Evolutionary conservation across 1,140 invertebrate genomes (phyloP).

Genomic region (Asbolus verrucosus): DNA sequence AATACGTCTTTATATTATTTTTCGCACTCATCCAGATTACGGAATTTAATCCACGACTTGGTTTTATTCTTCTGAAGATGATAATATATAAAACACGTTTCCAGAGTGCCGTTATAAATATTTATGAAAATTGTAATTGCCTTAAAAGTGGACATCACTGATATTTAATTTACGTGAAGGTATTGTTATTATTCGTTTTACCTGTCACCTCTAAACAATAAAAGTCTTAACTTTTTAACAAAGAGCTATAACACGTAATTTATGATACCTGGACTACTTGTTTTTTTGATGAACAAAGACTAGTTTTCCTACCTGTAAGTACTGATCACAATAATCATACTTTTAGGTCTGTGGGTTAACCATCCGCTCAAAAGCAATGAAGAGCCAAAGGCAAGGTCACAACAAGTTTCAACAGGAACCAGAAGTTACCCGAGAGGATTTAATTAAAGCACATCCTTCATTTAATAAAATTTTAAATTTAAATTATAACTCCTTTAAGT

Average conservation of each 20-base stretch:
- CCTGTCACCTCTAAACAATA: neutral
- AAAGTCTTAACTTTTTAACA: slow-evolving; percentile 34
- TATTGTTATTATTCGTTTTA: slow-evolving; percentile 4
- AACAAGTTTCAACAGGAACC: slow-evolving; percentile 25
- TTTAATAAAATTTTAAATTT: too few relatives aligned
- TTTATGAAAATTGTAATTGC: slow-evolving; percentile 16
- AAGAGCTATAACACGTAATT: slow-evolving; percentile 17
- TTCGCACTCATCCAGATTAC: too few relatives aligned
- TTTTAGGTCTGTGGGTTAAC: slow-evolving; percentile 25
- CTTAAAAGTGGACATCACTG: neutral
- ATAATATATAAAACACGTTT: too few relatives aligned
- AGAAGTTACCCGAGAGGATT: neutral
- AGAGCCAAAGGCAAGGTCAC: slow-evolving; percentile 34
- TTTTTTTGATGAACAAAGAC: slow-evolving; percentile 1
- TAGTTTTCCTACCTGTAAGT: slow-evolving; percentile 3
- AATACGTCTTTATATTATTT: too few relatives aligned
- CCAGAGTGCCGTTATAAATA: slow-evolving; percentile 11
- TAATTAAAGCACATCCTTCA: neutral
- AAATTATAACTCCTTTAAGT: too few relatives aligned
- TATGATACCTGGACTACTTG: slow-evolving; percentile 25
- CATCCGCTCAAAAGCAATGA: slow-evolving; percentile 10
- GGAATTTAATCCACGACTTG: too few relatives aligned
- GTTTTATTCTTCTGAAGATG: too few relatives aligned
- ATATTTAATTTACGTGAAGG: neutral
- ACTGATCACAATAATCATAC: slow-evolving; percentile 1